A percentile compares a stretch with the other conserved stretches of the same genome.
These are phyloP conservation scores for Steatornis caripensis DNA, from an alignment of 2,113 vertebrate genomes.

Conservation along the genomic window DNA sequence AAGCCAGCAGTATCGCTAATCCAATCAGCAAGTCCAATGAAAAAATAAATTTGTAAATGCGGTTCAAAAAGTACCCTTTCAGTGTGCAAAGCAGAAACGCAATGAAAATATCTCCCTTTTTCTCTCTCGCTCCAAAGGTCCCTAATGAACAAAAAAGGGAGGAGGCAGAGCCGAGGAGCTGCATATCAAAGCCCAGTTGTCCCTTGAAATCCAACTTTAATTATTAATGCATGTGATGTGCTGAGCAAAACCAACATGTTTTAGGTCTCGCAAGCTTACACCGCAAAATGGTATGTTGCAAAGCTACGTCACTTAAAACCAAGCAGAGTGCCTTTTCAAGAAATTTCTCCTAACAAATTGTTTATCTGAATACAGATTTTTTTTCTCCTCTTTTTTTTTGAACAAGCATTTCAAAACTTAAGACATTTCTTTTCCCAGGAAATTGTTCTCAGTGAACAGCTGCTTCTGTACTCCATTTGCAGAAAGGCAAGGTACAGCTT, in stretches of 20 bases:
- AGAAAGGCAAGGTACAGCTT: background rate
- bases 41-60: slow-evolving; percentile 54
- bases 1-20: slow-evolving; percentile 51
- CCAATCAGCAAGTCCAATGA: slow-evolving; percentile 57
- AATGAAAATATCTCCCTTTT: background rate
- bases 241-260: slow-evolving; percentile 37
- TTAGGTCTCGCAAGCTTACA: background rate
- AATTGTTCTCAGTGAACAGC: background rate
- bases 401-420: background rate
- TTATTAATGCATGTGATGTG: slow-evolving; percentile 49
- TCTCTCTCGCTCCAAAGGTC: slow-evolving; percentile 13
- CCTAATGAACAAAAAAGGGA: slow-evolving; percentile 52
- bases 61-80: slow-evolving; percentile 34
- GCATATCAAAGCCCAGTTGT: slow-evolving; percentile 54
- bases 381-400: background rate
- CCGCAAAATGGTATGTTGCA: background rate
- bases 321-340: background rate
- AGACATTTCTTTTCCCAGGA: background rate
- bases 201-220: slow-evolving; percentile 69
- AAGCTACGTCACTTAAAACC: background rate
- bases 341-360: background rate
- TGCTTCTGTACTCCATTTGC: background rate
- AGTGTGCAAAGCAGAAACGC: slow-evolving; percentile 19
- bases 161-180: slow-evolving; percentile 44
- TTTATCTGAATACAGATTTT: background rate